Percentiles rank a stretch among this genome's conserved stretches.
Evolutionary conservation across 2,888 invertebrate species (phyloP).

Genomic region (Clivina fossor): DNA sequence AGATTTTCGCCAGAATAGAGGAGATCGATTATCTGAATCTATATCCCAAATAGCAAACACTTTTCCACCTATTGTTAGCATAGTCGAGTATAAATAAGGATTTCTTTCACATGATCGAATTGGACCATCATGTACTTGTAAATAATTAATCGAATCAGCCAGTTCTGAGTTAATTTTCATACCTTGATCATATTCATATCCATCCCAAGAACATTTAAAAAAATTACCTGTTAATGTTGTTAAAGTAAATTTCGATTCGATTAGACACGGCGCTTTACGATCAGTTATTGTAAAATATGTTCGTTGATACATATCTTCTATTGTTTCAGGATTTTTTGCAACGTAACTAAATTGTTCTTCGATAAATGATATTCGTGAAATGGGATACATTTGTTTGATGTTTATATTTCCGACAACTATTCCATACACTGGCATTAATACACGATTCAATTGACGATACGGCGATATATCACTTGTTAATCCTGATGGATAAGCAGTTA

Average conservation of each 20-base stretch:
- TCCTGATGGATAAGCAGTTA: constrained; percentile 59
- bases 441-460: constrained; percentile 61
- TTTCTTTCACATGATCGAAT: constrained; percentile 63
- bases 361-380: not conserved
- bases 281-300: constrained; percentile 5
- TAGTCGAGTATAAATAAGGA: constrained; percentile 61
- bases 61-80: constrained; percentile 74
- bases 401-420: constrained; percentile 54
- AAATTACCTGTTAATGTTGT: constrained; percentile 37
- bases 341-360: not conserved
- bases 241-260: not conserved
- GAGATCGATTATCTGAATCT: constrained; percentile 52
- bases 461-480: constrained; percentile 63
- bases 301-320: not conserved
- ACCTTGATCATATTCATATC: constrained; percentile 66
- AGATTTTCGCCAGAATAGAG: constrained; percentile 68
- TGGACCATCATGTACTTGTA: constrained; percentile 73
- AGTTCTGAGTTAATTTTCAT: constrained; percentile 62
- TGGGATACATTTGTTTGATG: not conserved
- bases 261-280: not conserved
- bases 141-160: no score
- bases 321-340: constrained; percentile 16
- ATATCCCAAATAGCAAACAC: constrained; percentile 76
- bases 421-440: constrained; percentile 65
- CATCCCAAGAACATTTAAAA: constrained; percentile 63